Conservation (phyloP, 2,113 vertebrate genomes). For the Lophotis ruficrista region DNA sequence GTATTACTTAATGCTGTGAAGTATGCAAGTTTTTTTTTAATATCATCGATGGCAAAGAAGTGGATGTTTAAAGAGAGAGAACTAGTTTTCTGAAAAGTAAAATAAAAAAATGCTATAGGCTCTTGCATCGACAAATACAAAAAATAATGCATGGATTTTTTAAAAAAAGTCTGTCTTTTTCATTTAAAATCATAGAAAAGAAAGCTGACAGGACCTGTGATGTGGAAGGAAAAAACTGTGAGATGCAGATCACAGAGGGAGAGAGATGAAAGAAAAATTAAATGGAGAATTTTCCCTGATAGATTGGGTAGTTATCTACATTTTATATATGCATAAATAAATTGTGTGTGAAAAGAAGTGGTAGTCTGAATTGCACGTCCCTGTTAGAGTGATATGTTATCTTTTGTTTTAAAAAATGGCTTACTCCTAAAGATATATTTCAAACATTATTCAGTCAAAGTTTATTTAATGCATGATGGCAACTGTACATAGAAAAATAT, state of each 20-base stretch:
- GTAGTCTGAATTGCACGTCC: neutral
- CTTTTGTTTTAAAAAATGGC: neutral
- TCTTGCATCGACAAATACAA: neutral
- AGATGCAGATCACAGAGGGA: conserved; percentile 9
- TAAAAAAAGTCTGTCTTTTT: neutral
- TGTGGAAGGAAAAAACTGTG: neutral
- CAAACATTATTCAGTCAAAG: neutral
- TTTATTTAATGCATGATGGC: neutral
- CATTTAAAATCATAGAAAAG: conserved; percentile 21
- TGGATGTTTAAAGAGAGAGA: neutral
- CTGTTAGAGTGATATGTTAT: neutral
- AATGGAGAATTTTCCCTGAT: conserved; percentile 14
- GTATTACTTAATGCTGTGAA: neutral
- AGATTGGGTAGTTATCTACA: neutral
- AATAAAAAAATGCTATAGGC: neutral
- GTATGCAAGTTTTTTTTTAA: neutral
- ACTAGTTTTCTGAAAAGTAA: neutral
- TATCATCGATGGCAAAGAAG: neutral
- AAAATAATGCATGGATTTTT: neutral
- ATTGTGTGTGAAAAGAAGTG: conserved; percentile 18
- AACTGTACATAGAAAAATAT: neutral
- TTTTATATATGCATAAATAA: conserved; percentile 30
- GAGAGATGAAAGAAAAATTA: conserved; percentile 39
- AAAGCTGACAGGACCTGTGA: neutral
- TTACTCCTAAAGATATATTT: neutral